Conservation (phyloP, 1,140 invertebrate genomes). For the Cotesia vestalis region DNA sequence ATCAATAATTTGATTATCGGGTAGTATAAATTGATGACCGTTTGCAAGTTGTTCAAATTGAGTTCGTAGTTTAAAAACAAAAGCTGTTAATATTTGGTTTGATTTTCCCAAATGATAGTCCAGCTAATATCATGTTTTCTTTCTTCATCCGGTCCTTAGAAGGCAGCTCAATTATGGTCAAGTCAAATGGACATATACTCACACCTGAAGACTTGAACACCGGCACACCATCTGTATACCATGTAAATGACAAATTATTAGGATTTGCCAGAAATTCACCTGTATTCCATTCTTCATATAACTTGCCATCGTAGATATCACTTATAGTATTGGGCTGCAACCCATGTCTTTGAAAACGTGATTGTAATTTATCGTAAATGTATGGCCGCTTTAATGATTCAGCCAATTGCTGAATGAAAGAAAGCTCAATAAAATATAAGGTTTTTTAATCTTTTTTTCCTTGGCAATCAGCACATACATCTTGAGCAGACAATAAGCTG, state of each 20-base stretch:
- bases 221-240: constrained; percentile 10
- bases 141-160: constrained; percentile 1
- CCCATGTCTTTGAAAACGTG: neutral
- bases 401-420: constrained; percentile 19
- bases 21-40: neutral
- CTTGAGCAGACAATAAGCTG: neutral
- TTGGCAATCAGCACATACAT: neutral
- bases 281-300: neutral
- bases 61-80: constrained; percentile 11
- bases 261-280: constrained; percentile 4
- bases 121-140: constrained; percentile 31
- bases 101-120: constrained; percentile 21
- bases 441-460: neutral
- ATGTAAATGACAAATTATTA: constrained; percentile 23
- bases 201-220: constrained; percentile 25
- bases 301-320: constrained; percentile 31
- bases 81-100: constrained; percentile 1
- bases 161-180: constrained; percentile 33
- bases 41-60: neutral
- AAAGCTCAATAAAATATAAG: constrained; percentile 25
- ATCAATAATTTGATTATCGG: neutral
- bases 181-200: constrained; percentile 28
- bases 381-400: constrained; percentile 9
- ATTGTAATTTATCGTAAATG: constrained; percentile 18
- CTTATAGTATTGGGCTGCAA: neutral